A percentile compares a stretch with the other conserved stretches of the same genome.
Evolutionary conservation across 2,113 vertebrate genomes (phyloP).

Genomic region (Phylloscopus trochiloides): DNA sequence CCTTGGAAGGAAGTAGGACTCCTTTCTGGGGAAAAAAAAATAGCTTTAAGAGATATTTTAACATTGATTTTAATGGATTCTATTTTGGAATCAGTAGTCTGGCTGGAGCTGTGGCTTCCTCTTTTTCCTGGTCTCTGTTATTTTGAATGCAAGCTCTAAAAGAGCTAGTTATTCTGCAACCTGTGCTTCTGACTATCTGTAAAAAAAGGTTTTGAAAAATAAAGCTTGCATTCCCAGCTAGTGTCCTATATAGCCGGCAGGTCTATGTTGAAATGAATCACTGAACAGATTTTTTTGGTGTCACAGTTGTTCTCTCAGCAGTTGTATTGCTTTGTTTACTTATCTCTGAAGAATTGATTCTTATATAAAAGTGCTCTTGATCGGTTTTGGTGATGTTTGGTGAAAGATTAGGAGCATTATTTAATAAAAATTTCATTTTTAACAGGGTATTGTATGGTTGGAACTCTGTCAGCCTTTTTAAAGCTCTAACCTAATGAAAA

Average conservation of each 20-base stretch:
- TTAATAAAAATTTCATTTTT: neutral
- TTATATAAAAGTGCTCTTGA: neutral
- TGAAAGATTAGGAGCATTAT: neutral
- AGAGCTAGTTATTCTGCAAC: neutral
- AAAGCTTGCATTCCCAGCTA: neutral
- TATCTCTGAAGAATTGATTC: neutral
- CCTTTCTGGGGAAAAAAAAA: neutral
- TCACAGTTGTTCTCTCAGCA: neutral
- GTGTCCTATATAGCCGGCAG: neutral
- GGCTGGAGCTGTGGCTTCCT: neutral
- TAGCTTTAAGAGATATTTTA: neutral
- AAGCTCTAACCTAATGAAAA: neutral
- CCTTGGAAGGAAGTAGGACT: neutral
- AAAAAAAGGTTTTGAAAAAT: neutral
- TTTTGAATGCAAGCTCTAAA: neutral
- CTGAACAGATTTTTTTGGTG: neutral
- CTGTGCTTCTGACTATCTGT: neutral
- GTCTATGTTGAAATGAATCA: neutral
- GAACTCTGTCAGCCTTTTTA: neutral
- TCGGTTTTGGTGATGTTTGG: neutral
- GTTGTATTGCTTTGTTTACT: neutral
- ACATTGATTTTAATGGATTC: neutral
- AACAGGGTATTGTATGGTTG: neutral
- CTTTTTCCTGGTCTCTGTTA: conserved; percentile 32
- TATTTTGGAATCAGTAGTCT: conserved; percentile 14